These are phyloP conservation scores for Trinorchestia longiramus DNA, from an alignment of 1,140 invertebrate species.

Conservation along the genomic window DNA sequence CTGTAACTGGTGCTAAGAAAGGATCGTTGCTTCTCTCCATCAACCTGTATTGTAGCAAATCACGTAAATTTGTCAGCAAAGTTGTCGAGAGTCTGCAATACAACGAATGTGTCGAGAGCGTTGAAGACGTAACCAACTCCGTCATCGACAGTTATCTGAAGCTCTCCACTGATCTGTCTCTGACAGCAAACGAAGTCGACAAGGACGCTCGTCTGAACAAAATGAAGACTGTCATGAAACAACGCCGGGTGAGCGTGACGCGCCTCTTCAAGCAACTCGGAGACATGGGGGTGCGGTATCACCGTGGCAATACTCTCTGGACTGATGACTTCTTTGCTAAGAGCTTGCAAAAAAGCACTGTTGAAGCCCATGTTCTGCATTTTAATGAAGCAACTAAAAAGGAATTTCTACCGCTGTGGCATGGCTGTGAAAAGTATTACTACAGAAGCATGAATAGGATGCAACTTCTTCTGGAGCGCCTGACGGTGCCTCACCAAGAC, in stretches of 20 bases:
- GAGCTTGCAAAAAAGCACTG: constrained; percentile 55
- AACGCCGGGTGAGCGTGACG: constrained; percentile 57
- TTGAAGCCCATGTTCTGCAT: constrained; percentile 68
- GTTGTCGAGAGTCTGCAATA: constrained; percentile 58
- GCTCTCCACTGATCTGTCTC: constrained; percentile 56
- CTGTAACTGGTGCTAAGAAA: constrained; percentile 22
- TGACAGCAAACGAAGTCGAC: constrained; percentile 55
- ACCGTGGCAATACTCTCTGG: constrained; percentile 63
- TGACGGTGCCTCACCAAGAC: constrained; percentile 80
- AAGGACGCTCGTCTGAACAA: constrained; percentile 58
- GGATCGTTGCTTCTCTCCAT: constrained; percentile 51
- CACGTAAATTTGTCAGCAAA: constrained; percentile 1
- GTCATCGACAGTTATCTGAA: constrained; percentile 62
- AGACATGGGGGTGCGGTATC: constrained; percentile 61
- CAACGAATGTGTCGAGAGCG: constrained; percentile 57
- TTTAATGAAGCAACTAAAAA: constrained; percentile 66
- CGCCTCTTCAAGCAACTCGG: constrained; percentile 61
- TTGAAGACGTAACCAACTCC: constrained; percentile 60
- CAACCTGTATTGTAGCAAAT: background rate
- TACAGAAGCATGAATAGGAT: constrained; percentile 79
- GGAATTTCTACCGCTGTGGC: constrained; percentile 77
- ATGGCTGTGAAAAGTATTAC: constrained; percentile 82
- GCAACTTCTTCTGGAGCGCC: constrained; percentile 76
- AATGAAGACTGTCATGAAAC: constrained; percentile 61
- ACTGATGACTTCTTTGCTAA: constrained; percentile 60